These are phyloP conservation scores for Apotomis capreana DNA, from an alignment of 2,888 invertebrate genomes.

Conservation along the genomic window DNA sequence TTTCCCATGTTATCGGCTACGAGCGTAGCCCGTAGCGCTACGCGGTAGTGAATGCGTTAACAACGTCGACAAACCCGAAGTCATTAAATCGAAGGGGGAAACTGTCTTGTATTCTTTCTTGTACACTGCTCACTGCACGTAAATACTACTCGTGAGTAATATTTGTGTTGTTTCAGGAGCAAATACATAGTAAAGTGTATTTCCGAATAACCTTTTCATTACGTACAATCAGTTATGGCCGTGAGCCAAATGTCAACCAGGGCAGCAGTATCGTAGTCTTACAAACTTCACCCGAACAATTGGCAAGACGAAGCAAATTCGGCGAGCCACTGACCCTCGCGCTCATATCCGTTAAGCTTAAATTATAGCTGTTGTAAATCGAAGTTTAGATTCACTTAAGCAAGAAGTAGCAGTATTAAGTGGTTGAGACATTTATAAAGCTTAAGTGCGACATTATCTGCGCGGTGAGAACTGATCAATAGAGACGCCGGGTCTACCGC, in stretches of 20 bases:
- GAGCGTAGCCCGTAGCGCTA: too few species aligned
- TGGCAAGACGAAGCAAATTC: slow-evolving; percentile 11
- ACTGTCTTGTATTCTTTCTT: too few species aligned
- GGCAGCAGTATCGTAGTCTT: background rate
- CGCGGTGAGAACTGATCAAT: slow-evolving; percentile 22
- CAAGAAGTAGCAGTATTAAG: slow-evolving; percentile 33
- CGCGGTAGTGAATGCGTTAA: too few species aligned
- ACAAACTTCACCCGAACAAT: slow-evolving; percentile 14
- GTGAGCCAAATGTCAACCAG: slow-evolving; percentile 11
- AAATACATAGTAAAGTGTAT: background rate
- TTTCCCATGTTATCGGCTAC: too few species aligned
- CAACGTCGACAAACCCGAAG: too few species aligned
- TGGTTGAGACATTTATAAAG: slow-evolving; percentile 18
- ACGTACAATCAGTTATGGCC: slow-evolving; percentile 9
- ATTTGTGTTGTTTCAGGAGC: background rate
- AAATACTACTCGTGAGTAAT: too few species aligned
- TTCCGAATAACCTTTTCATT: background rate
- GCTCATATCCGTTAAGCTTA: slow-evolving; percentile 20
- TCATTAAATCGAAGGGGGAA: too few species aligned
- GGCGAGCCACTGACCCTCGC: slow-evolving; percentile 1
- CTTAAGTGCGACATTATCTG: slow-evolving; percentile 5
- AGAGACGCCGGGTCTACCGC: background rate
- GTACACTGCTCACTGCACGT: too few species aligned
- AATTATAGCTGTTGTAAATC: slow-evolving; percentile 37
- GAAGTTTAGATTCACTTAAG: slow-evolving; percentile 30